phyloP scores from a whole-genome alignment of 2,888 invertebrate species.

The Torymus texanus region DNA sequence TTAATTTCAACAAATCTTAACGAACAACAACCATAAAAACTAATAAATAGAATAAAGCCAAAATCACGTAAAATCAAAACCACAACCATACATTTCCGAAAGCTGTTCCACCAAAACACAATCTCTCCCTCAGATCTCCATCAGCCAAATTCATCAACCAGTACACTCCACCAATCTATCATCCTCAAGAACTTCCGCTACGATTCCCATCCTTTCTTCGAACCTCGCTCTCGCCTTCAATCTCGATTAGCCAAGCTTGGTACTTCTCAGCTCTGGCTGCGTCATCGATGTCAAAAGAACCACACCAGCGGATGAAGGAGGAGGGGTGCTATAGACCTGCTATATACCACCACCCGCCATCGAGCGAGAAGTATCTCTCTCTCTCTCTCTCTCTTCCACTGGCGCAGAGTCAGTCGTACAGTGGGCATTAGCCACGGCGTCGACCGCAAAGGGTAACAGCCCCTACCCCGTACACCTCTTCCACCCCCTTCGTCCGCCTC shows the following conservation, averaged over 20 bases:
- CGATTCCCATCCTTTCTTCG: neutral
- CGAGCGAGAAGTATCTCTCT: no score
- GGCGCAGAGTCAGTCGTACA: constrained; percentile 33
- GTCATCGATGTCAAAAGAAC: constrained; percentile 32
- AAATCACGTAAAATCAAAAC: no score
- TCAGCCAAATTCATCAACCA: neutral
- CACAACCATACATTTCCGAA: no score
- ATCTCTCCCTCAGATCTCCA: no score
- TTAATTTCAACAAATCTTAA: no score
- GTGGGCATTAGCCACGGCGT: constrained; percentile 16
- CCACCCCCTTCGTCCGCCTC: constrained; percentile 35
- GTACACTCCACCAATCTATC: no score
- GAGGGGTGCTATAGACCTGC: neutral
- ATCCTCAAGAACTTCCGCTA: no score
- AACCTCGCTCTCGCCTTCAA: neutral
- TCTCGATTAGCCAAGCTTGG: neutral
- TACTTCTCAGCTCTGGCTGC: neutral
- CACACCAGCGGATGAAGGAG: neutral
- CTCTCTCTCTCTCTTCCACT: neutral
- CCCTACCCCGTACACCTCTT: constrained; percentile 32
- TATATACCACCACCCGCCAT: no score
- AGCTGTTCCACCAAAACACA: no score
- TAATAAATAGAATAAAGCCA: no score
- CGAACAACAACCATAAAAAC: no score
- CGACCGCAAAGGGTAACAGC: constrained; percentile 50